phyloP scores from a whole-genome alignment of 2,888 invertebrate genomes.

The Eulithis testata region DNA sequence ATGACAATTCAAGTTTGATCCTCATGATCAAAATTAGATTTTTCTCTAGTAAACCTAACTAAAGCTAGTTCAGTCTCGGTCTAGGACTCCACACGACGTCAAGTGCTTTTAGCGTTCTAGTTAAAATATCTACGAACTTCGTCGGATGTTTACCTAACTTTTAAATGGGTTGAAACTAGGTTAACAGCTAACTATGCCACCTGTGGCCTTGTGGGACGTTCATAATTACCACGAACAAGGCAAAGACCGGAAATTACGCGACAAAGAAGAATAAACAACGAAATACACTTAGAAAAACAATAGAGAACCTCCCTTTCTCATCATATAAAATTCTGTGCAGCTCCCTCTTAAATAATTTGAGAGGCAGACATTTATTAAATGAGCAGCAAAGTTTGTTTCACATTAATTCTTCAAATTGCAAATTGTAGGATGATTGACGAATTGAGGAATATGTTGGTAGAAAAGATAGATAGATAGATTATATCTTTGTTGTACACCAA shows the following conservation, averaged over 20 bases:
- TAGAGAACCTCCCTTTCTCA: not conserved
- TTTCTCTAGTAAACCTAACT: not conserved
- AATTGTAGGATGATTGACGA: no score
- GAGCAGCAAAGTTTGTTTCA: no score
- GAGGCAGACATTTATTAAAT: no score
- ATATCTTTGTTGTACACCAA: no score
- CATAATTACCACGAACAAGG: not conserved
- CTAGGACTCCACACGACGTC: slow-evolving; percentile 47
- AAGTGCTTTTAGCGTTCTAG: slow-evolving; percentile 54
- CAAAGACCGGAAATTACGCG: not conserved
- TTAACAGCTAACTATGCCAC: slow-evolving; percentile 64
- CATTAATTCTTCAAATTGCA: no score
- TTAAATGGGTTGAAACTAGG: slow-evolving; percentile 68
- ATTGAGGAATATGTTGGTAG: no score
- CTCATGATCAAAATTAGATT: no score
- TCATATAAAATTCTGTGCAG: no score
- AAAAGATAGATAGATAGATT: no score
- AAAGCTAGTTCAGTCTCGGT: slow-evolving; percentile 37
- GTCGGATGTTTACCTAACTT: slow-evolving; percentile 63
- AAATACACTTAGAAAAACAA: not conserved
- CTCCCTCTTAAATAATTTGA: no score
- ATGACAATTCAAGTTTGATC: no score
- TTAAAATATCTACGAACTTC: slow-evolving; percentile 52
- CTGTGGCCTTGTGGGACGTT: slow-evolving; percentile 52
- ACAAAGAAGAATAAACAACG: not conserved